A percentile compares a stretch with the other conserved stretches of the same genome.
Conservation (phyloP, 2,113 vertebrate genomes). For the Sus scrofa region T2T-Sscrofa CM000812.6:241816501-241817000, state of each 20-base stretch:
- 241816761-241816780: not conserved
- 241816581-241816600: not conserved
- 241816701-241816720: not conserved
- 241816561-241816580: not conserved
- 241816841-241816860: slow-evolving; percentile 49
- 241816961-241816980: slow-evolving; percentile 58
- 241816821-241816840: not conserved
- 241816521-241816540: not conserved
- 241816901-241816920: slow-evolving; percentile 2
- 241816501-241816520: not conserved
- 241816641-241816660: not conserved
- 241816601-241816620: not conserved
- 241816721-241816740: fast-evolving
- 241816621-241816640: not conserved
- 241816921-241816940: slow-evolving; percentile 65
- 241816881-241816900: slow-evolving; percentile 49
- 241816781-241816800: not conserved
- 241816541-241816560: too few species aligned
- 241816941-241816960: slow-evolving; percentile 59
- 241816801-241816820: not conserved
- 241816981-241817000: not conserved
- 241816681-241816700: not conserved
- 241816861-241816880: slow-evolving; percentile 25
- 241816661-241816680: not conserved
- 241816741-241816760: not conserved